A percentile compares a stretch with the other conserved stretches of the same genome.
Conservation (phyloP, 2,888 invertebrate species). For the Leucoptera coffeella region DNA sequence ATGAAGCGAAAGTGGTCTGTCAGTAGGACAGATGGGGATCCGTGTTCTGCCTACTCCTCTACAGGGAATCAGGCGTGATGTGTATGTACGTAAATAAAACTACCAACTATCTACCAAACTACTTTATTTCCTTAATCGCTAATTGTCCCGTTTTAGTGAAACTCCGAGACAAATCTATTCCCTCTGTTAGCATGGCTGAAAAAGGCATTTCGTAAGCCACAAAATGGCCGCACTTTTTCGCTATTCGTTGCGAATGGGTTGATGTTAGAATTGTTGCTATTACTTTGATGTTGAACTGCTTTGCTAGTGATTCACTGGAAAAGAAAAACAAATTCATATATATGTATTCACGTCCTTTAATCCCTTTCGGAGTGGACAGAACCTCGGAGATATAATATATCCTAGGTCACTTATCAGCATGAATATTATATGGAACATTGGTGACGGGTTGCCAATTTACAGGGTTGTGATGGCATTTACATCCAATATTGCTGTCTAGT, state of each 20-base stretch:
- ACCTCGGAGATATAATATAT: not conserved
- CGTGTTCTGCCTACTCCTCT: too few species aligned
- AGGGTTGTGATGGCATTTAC: too few species aligned
- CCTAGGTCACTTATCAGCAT: too few species aligned
- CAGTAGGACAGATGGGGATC: too few species aligned
- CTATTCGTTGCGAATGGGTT: slow-evolving; percentile 21
- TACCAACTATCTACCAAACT: too few species aligned
- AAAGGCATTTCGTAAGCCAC: slow-evolving; percentile 18
- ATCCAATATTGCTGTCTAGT: too few species aligned
- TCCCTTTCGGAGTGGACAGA: not conserved
- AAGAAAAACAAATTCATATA: not conserved
- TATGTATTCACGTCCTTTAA: too few species aligned
- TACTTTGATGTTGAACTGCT: slow-evolving; percentile 16
- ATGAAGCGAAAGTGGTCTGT: too few species aligned
- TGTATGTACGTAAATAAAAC: too few species aligned
- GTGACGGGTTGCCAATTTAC: too few species aligned
- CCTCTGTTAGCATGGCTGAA: slow-evolving; percentile 15
- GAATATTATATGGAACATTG: too few species aligned
- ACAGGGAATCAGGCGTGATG: too few species aligned
- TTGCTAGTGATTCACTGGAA: slow-evolving; percentile 20
- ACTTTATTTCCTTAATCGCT: not conserved
- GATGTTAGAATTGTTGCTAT: slow-evolving; percentile 29
- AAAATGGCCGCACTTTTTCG: slow-evolving; percentile 21
- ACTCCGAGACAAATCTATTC: slow-evolving; percentile 16
- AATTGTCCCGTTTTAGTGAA: slow-evolving; percentile 13